A percentile compares a stretch with the other conserved stretches of the same genome.
phyloP scores from a whole-genome alignment of 2,888 invertebrate genomes.

The Hedychridium roseum region DNA sequence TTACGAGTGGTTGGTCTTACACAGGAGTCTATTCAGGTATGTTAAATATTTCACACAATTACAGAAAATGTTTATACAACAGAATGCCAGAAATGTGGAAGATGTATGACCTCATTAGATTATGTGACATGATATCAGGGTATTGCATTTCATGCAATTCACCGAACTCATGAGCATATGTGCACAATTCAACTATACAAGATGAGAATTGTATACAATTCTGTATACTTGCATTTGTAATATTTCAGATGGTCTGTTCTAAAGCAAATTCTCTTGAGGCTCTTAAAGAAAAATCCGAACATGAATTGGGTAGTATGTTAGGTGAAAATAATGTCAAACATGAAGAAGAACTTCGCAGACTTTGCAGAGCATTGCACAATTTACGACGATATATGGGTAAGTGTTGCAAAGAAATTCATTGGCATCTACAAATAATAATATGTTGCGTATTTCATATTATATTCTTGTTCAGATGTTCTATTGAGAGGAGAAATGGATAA shows the following conservation, averaged over 20 bases:
- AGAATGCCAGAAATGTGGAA: too few relatives aligned
- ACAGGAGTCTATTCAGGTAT: constrained; percentile 75
- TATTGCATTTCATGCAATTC: constrained; percentile 1
- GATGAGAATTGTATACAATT: constrained; percentile 10
- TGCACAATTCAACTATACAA: too few relatives aligned
- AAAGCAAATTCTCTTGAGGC: constrained; percentile 80
- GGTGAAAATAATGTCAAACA: constrained; percentile 70
- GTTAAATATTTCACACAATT: not conserved
- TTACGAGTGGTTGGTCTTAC: constrained; percentile 88
- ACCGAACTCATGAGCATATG: too few relatives aligned
- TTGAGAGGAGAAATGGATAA: constrained; percentile 68
- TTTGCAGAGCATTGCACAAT: constrained; percentile 86
- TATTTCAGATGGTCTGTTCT: constrained; percentile 73
- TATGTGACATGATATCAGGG: too few relatives aligned
- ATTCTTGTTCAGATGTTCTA: constrained; percentile 67
- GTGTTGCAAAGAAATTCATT: constrained; percentile 18
- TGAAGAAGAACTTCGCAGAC: constrained; percentile 82
- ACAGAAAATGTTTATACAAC: too few relatives aligned
- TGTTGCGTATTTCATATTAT: constrained; percentile 1
- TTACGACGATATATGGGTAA: constrained; percentile 84
- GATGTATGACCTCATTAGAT: too few relatives aligned
- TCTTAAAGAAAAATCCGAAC: constrained; percentile 84
- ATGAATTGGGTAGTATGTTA: constrained; percentile 79
- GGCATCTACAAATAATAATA: constrained; percentile 1
- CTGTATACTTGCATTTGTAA: constrained; percentile 12